Evolutionary conservation across 2,113 vertebrate species (phyloP), one percentile per base, ranked within the genome.

Genomic region (Amblyopsis rosae): DNA sequence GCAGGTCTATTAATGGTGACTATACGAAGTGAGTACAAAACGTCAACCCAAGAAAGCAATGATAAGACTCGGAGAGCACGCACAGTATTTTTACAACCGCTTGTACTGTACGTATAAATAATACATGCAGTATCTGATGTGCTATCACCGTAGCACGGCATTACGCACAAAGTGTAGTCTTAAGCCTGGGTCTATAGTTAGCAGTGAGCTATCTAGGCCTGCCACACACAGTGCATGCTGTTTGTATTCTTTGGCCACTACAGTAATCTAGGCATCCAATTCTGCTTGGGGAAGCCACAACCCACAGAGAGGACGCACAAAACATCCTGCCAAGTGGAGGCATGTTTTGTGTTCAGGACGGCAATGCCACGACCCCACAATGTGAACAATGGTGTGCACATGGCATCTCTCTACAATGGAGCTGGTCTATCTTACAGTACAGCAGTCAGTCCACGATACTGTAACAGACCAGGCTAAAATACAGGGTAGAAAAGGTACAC

Each of bases 191-290:
- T 67, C 82, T 87, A 83, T 81, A 83, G 76, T 86, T 86, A 85
- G 79, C 58, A 71, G 55, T 68, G 65, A 78, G 79, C 81, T 84
- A 82, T 84, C 76, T 67, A 65, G 62, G 62, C 66, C 83, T 66
- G 63, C 87, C 91, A 84, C 89, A 91, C 89, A 92, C 88, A 59
- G 76, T 87, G 86, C 17, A 16, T 73, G 70, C 62, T 59, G 67
- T 70, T 56, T 85, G 79, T 88, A 83, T 86, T 76, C 82, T 73
- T 78, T 82, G 87, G 87, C 80, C 55, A 9, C 62, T 41, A 9
- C 67, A 17, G 32, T 68, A 45, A 17, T 87, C 76, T 72, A 62
- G 79, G 81, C 67, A 68, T 67, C 60, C 74, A 75, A 69, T 60
- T 78, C 74, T 70, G 77, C 71, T 33, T 41, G n/a, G 26, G 47